A percentile compares a stretch with the other conserved stretches of the same genome.
Conservation (phyloP, 2,113 vertebrate genomes). For the Chloropsis cyanopogon region DNA sequence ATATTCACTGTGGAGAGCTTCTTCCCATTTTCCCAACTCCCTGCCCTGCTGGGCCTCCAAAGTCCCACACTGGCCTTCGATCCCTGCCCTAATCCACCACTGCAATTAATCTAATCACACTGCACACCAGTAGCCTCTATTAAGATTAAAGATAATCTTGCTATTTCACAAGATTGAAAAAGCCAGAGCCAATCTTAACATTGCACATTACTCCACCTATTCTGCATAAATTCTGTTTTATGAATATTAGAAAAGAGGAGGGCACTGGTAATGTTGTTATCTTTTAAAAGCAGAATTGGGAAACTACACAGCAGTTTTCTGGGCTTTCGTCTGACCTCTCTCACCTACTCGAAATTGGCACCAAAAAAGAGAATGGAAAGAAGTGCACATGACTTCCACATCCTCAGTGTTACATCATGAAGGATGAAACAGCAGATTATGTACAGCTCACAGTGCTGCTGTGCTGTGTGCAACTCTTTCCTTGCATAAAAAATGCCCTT, state of each 20-base stretch:
- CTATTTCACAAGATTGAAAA: constrained; percentile 16
- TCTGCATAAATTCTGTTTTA: neutral
- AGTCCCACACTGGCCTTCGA: neutral
- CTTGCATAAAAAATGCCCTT: constrained; percentile 30
- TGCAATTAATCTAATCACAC: neutral
- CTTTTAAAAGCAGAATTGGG: neutral
- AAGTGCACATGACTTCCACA: constrained; percentile 45
- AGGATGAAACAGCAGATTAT: constrained; percentile 17
- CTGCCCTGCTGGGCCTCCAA: neutral
- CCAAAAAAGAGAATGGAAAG: neutral
- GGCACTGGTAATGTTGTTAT: neutral
- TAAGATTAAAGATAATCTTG: constrained; percentile 6
- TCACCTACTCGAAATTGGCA: constrained; percentile 6
- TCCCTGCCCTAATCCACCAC: constrained; percentile 2
- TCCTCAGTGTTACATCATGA: constrained; percentile 34
- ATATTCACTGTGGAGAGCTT: neutral
- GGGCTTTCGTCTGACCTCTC: neutral
- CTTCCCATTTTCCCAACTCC: neutral
- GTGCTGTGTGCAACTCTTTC: neutral
- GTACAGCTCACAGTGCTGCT: neutral
- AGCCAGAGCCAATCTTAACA: neutral
- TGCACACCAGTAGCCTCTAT: neutral
- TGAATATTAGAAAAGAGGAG: neutral
- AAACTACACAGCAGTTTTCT: neutral
- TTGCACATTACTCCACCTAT: neutral